Evolutionary conservation across 2,888 invertebrate species (phyloP).

Genomic region (Agriopis aurantiaria): DNA sequence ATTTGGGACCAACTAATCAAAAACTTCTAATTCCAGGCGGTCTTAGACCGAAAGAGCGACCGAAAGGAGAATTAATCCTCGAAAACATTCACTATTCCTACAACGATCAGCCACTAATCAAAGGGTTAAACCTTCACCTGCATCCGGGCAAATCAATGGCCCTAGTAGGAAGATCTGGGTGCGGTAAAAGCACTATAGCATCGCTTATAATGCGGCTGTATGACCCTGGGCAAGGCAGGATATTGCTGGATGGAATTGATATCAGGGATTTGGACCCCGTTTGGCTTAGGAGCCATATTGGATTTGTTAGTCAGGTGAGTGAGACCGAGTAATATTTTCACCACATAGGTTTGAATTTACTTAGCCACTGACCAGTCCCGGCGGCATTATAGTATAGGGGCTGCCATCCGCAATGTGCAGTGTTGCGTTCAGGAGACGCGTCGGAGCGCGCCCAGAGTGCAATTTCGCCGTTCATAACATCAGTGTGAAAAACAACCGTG

Average conservation of each 20-base stretch:
- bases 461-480: too few relatives aligned
- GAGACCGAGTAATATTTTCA: not conserved
- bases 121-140: slow-evolving; percentile 89
- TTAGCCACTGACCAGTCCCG: too few relatives aligned
- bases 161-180: slow-evolving; percentile 95
- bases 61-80: slow-evolving; percentile 91
- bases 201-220: slow-evolving; percentile 94
- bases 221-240: slow-evolving; percentile 91
- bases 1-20: not conserved
- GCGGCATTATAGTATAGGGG: too few relatives aligned
- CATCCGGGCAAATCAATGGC: slow-evolving; percentile 91
- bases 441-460: too few relatives aligned
- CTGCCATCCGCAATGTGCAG: too few relatives aligned
- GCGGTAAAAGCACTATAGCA: slow-evolving; percentile 97
- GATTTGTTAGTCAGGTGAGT: slow-evolving; percentile 93
- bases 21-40: slow-evolving; percentile 82
- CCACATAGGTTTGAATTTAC: too few relatives aligned
- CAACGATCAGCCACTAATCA: slow-evolving; percentile 86
- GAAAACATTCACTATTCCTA: slow-evolving; percentile 91
- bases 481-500: too few relatives aligned
- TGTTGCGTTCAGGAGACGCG: too few relatives aligned
- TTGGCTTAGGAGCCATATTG: slow-evolving; percentile 95
- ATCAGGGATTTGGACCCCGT: slow-evolving; percentile 91
- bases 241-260: slow-evolving; percentile 92
- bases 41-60: slow-evolving; percentile 80